Evolutionary conservation across 2,797 vertebrate species (phyloP), one percentile per base, ranked within the genome.

Genomic region (Ctenopoma kingsleyae): DNA sequence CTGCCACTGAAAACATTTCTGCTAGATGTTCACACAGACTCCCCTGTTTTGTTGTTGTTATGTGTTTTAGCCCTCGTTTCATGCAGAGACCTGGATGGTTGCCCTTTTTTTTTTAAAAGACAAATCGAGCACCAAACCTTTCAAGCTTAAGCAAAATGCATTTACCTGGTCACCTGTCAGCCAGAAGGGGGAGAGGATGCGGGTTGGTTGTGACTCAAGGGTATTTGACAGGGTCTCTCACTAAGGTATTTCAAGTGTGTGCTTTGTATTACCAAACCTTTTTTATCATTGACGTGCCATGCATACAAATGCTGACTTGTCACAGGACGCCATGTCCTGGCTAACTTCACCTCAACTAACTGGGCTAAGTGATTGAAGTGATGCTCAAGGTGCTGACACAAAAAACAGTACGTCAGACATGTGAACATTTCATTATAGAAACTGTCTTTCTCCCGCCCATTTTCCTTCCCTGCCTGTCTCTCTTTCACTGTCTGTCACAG

Each of bases 131-230:
- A 63, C 71, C 63, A 65, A 71, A 58, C 59, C 71, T 84, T 89
- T 79, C 59, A 78, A 66, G 71, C 57, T 69, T 67, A 67, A 82
- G 63, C 32, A 41, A 72, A 83, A 76, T 80, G 59, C 70, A 83
- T 86, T 87, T 83, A 76, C 76, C 63, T 83, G 71, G 51, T 82
- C 65, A 74, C 79, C 80, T 85, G 76, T 86, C 84, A 82, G 67
- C 76, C 56, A 67, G 56, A 40, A 32, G 30, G 8, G 30, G 30
- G 30, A 8, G 30, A 32, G 30, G 30, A 32, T 8, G 30, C 30
- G 30, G 30, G 30, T 32, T 32, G 30, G 30, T 32, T 90, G 84
- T 88, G 83, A 86, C 73, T 78, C 80, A 90, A 91, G 82, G 83
- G 80, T 89, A 89, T 86, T 84, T 87, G 79, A 75, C 76, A 67